Conservation (phyloP, 2,113 vertebrate genomes). For the Arizona elegans region DNA sequence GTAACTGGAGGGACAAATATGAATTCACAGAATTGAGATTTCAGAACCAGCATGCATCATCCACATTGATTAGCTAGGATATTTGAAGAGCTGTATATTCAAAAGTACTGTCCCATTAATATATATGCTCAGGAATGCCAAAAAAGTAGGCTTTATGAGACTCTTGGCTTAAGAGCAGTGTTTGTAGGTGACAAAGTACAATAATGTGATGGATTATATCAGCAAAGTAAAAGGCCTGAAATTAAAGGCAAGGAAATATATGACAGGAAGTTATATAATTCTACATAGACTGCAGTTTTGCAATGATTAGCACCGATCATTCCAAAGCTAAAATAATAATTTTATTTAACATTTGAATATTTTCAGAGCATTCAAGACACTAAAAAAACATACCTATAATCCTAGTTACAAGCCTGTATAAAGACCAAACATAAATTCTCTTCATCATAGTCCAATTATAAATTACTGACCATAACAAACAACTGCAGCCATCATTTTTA, state of each 20-base stretch:
- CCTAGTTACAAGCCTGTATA: background rate
- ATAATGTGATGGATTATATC: background rate
- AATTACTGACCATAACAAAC: background rate
- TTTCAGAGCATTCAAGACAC: background rate
- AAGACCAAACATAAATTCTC: fast-evolving
- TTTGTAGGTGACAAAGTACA: background rate
- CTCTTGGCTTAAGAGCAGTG: background rate
- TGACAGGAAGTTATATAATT: background rate
- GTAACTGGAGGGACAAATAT: background rate
- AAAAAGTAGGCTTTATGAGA: background rate
- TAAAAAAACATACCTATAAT: background rate
- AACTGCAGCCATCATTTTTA: constrained; percentile 4
- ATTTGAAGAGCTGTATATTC: background rate
- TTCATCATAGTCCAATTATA: background rate
- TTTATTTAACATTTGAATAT: background rate
- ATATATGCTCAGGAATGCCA: background rate
- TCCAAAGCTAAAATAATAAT: background rate
- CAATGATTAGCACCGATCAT: background rate
- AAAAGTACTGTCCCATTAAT: background rate
- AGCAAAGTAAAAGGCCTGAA: background rate
- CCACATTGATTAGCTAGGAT: background rate
- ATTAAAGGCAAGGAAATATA: background rate
- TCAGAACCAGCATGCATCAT: background rate
- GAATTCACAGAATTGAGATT: background rate
- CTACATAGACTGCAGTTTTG: background rate